Base-by-base conservation (phyloP, 2,888 invertebrate genomes). In the Meteorus cinctellus region DNA sequence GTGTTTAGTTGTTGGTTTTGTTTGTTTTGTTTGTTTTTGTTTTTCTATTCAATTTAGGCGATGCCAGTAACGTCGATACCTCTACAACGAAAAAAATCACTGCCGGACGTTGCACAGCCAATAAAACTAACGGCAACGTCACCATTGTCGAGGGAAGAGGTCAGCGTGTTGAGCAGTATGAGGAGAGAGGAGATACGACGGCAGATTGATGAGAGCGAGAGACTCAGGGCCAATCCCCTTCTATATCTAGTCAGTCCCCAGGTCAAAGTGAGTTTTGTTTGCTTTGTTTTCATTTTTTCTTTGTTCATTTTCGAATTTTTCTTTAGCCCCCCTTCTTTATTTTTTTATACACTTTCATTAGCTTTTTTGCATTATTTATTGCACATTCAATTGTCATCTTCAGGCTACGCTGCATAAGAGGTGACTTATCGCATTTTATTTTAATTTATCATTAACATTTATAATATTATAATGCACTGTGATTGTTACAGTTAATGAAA, bases 231-330 rank as follows among this genome's bases (percentile, higher is more conserved):
- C 88, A 98, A 98, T 92, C 98, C 98, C 86, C 93, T 98, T 87
- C 94, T 98, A 86, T 98, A 97, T 91, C 93, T 98, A 90, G 95
- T 97, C 94, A 97, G 97, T 95, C 98, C 98, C 88, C 96, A 97
- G 93, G 96, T 98, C 86, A 97, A 97, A 96, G 98, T 98, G 91
- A 91, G 92, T 90, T 79, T 36, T 14, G 8, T 73, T 45, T 62
- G n/a, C 27, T 55, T 68, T 55, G 34, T 59, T 55, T 72, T 36
- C 65, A 66, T 48, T 60, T 36, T 70, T 36, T 48, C 66, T 62
- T 27, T 63, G 8, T 62, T 55, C 72, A 41, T 65, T 71, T 59
- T 60, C 29, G 36, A 34, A 34, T 27, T 60, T 74, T 29, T 16
- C 59, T 67, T 36, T 24, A 16, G 29, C 4, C 59, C 70, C 14